Evolutionary conservation across 2,888 invertebrate genomes (phyloP).

Genomic region (Arctia plantaginis): DNA sequence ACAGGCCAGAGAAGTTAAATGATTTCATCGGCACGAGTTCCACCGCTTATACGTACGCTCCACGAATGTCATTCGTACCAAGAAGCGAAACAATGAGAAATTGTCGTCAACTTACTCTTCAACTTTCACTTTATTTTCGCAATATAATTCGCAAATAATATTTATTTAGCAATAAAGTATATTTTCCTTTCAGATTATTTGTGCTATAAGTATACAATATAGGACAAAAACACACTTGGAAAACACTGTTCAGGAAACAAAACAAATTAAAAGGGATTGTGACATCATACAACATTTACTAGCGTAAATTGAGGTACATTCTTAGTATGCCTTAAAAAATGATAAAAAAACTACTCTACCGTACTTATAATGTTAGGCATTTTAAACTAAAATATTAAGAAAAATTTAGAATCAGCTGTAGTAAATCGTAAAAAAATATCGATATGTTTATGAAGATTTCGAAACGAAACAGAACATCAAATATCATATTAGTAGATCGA

Average conservation of each 20-base stretch:
- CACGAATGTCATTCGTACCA: constrained; percentile 3
- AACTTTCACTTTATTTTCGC: background rate
- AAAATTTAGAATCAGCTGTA: background rate
- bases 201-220: background rate
- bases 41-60: background rate
- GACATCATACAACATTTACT: too few species aligned
- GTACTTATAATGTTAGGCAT: background rate
- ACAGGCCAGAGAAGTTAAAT: background rate
- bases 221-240: background rate
- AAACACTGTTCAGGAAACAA: background rate
- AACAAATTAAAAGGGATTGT: background rate
- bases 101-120: background rate
- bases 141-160: too few species aligned
- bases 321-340: background rate
- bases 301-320: too few species aligned
- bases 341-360: background rate
- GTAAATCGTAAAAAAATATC: background rate
- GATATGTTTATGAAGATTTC: background rate
- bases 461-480: background rate
- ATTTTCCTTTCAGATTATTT: background rate
- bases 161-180: background rate
- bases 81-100: constrained; percentile 3
- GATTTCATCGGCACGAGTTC: background rate
- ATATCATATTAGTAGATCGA: too few species aligned
- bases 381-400: background rate